Evolutionary conservation across 1,140 invertebrate genomes (phyloP).

Genomic region (Yoshiicerus persimilis): DNA sequence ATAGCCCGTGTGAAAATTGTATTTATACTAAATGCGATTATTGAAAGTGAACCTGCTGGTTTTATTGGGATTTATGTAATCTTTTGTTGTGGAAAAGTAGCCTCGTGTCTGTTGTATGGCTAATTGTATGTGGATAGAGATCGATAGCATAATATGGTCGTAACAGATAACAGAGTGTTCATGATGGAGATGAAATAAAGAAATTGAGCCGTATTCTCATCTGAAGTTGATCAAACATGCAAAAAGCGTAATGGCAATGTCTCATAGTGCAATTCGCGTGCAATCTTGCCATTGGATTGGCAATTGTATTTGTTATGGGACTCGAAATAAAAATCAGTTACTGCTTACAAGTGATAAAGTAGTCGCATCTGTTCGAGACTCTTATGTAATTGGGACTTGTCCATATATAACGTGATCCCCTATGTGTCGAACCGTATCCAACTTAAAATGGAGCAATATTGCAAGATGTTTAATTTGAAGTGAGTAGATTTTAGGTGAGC

Average conservation of each 20-base stretch:
- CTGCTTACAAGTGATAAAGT: not conserved
- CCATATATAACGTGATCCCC: not conserved
- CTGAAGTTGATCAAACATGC: not conserved
- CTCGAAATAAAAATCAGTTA: not conserved
- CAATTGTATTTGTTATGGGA: not conserved
- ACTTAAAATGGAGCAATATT: constrained; percentile 23
- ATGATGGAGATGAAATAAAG: not conserved
- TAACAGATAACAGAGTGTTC: too few relatives aligned
- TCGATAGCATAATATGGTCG: not conserved
- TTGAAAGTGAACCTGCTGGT: constrained; percentile 10
- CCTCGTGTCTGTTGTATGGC: not conserved
- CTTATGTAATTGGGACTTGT: not conserved
- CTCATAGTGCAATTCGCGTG: not conserved
- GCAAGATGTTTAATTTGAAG: not conserved
- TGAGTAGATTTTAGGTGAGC: not conserved
- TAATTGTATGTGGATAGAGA: not conserved
- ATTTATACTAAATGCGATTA: not conserved
- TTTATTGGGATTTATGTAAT: constrained; percentile 6
- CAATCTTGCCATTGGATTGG: not conserved
- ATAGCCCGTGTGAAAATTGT: not conserved
- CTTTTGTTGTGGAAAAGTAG: not conserved
- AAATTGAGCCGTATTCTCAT: not conserved
- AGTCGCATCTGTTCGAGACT: not conserved
- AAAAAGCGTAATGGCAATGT: not conserved
- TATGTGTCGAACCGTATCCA: not conserved